These are phyloP conservation scores for Huso huso DNA, from an alignment of 2,797 vertebrate genomes.

Conservation along the genomic window DNA sequence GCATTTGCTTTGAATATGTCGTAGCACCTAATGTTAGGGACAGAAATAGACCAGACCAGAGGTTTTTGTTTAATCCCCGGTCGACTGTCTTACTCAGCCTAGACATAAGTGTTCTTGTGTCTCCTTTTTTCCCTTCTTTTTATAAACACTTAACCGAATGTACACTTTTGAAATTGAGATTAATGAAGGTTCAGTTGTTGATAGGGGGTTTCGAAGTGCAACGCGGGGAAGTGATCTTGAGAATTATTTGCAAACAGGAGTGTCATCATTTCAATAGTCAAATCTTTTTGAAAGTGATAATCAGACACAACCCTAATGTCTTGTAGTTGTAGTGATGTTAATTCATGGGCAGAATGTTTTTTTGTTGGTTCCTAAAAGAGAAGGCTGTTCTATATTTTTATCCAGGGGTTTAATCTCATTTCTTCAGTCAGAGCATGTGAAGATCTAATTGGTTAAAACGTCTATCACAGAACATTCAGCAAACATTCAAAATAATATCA, in stretches of 20 bases:
- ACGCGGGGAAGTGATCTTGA: neutral
- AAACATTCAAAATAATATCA: too few species aligned
- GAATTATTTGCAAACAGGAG: slow-evolving; percentile 12
- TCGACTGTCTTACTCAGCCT: neutral
- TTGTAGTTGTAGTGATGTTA: slow-evolving; percentile 3
- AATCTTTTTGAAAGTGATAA: neutral
- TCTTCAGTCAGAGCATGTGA: too few species aligned
- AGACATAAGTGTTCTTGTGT: neutral
- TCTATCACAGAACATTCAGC: too few species aligned
- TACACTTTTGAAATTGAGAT: slow-evolving; percentile 13
- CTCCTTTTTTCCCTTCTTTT: slow-evolving; percentile 4
- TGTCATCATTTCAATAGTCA: neutral
- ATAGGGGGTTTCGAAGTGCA: slow-evolving; percentile 16
- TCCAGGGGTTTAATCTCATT: too few species aligned
- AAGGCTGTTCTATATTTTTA: too few species aligned
- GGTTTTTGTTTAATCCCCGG: slow-evolving; percentile 1
- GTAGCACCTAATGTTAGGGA: neutral
- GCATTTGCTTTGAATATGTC: neutral
- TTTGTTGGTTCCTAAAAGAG: too few species aligned
- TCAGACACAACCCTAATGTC: neutral
- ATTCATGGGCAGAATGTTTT: neutral
- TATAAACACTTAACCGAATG: slow-evolving; percentile 6
- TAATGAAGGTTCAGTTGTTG: slow-evolving; percentile 15
- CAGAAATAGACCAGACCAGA: neutral
- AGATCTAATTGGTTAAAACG: too few species aligned